A percentile compares a stretch with the other conserved stretches of the same genome.
Evolutionary conservation across 2,113 vertebrate species (phyloP).

Genomic region (Motacilla alba): DNA sequence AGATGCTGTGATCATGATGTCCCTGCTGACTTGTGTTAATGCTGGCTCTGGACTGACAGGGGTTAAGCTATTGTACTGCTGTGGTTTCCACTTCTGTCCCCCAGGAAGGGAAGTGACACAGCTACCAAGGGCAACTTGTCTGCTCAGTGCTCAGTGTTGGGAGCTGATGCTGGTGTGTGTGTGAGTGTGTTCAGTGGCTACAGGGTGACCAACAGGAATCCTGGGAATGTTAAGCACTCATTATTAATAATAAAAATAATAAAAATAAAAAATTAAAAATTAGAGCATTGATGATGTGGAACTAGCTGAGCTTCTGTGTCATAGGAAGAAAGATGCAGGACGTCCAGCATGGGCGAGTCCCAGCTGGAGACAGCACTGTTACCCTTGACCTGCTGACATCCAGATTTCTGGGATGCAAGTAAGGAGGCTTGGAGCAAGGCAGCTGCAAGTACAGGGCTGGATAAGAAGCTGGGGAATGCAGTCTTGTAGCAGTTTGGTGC

Average conservation of each 20-base stretch:
- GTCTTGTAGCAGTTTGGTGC: not conserved
- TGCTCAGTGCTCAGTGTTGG: not conserved
- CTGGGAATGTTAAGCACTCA: not conserved
- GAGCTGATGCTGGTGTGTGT: not conserved
- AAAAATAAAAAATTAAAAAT: not conserved
- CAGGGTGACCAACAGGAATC: not conserved
- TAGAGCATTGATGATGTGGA: not conserved
- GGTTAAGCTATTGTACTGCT: not conserved
- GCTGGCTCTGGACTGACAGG: not conserved
- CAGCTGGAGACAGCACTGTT: not conserved
- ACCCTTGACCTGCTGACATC: not conserved
- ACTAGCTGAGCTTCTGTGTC: not conserved
- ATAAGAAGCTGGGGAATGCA: not conserved
- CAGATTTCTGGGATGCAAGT: not conserved
- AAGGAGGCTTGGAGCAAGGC: not conserved
- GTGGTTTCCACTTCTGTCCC: not conserved
- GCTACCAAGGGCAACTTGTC: not conserved
- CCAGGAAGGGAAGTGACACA: not conserved
- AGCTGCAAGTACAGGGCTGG: not conserved
- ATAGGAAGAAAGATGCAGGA: not conserved
- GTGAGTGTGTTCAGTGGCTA: not conserved
- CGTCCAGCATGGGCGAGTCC: rapidly evolving
- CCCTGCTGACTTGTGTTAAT: not conserved
- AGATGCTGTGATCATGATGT: not conserved
- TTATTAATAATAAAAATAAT: not conserved